Evolutionary conservation across 2,888 invertebrate genomes (phyloP), one percentile per base, ranked within the genome.

Genomic region (Cataglyphis altisquamis): DNA sequence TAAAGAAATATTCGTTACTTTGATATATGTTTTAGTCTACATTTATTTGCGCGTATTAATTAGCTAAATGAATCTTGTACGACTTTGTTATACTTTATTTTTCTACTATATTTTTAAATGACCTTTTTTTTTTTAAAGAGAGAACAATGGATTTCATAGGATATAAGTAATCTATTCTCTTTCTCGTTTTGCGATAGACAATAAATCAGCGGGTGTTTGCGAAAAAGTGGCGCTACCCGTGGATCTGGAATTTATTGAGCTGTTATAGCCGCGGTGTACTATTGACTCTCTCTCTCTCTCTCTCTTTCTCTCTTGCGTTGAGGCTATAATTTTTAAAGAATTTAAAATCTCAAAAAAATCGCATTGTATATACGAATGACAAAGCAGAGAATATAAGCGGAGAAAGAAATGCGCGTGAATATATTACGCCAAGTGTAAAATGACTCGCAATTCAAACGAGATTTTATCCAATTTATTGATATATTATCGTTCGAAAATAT

Each of bases 141-240:
- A 52, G 12, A 78, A 78, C 78, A 78, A 78, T 78, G 45, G 12
- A 45, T 80, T 80, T 10, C 72, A 72, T 45, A 39, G 72, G 18
- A 55, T 78, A 78, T 78, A 70, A 78, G 70, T 78, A 78, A 78
- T 78, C 60, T 70, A 70, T 78, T 72, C 78, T 72, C 72, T 60
- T 67, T 72, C 36, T 80, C 60, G 55, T 80, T 80, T 60, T 55
- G 78, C 72, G 78, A 72, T 80, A 72, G 45, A 72, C 78, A 60
- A 80, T 80, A 80, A 80, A 80, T 80, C 78, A 80, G 45, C 45
- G 72, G 32, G 78, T 60, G 78, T 80, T 80, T 80, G 78, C 72
- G 78, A 80, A 80, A 72, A 80, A 70, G 78, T 72, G 72, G 72
- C 45, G 72, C 32, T 72, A 72, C 36, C 72, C 72, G 48, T 80